Conservation (phyloP, 2,113 vertebrate genomes). For the Choloepus hoffmanni region DNA sequence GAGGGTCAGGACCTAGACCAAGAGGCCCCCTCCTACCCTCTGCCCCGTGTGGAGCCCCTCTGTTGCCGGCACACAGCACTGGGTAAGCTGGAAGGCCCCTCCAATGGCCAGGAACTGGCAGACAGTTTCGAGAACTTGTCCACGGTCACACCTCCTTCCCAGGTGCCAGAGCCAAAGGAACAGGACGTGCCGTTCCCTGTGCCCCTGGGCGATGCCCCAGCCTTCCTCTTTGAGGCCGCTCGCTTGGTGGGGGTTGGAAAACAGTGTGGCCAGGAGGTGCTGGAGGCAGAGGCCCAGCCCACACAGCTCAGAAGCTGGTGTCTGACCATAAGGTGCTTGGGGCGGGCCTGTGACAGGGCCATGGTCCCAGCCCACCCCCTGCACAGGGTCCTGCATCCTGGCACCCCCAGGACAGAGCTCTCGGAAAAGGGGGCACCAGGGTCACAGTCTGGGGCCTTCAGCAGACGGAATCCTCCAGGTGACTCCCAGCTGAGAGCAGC, state of each 20-base stretch:
- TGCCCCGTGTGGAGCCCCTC: background rate
- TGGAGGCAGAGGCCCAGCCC: background rate
- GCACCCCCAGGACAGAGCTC: background rate
- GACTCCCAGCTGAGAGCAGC: background rate
- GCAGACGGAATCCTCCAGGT: background rate
- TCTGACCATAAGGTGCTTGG: background rate
- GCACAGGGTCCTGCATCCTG: too few species aligned
- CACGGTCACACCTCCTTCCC: background rate
- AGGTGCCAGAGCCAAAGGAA: background rate
- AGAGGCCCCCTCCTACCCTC: background rate
- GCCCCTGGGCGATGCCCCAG: accelerated
- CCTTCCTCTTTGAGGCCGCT: background rate
- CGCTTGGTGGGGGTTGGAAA: background rate
- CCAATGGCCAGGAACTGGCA: background rate
- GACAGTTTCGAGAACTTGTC: background rate
- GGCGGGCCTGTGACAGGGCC: background rate
- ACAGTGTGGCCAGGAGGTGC: background rate
- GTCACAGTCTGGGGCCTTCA: background rate
- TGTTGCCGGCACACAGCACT: background rate
- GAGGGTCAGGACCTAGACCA: background rate
- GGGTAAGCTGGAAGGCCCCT: background rate
- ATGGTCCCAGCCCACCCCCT: background rate
- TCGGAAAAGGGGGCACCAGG: background rate
- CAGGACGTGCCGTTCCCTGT: background rate
- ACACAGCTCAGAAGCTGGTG: background rate